phyloP scores from a whole-genome alignment of 1,140 invertebrate species.

The Campoletis sonorensis region DNA sequence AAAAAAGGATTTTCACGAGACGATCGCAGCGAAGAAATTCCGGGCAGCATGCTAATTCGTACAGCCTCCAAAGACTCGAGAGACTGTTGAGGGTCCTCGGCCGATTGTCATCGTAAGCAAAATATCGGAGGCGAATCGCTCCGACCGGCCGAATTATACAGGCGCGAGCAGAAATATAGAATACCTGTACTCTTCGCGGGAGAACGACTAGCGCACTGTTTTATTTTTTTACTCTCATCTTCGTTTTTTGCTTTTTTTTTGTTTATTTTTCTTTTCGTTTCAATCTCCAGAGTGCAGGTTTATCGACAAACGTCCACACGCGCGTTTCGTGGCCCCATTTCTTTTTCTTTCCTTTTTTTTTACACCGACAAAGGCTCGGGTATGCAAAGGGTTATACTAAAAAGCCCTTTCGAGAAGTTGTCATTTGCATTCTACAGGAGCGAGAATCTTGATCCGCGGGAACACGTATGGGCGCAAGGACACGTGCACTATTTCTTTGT shows the following conservation, averaged over 20 bases:
- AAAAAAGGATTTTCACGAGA: constrained; percentile 44
- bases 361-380: constrained; percentile 39
- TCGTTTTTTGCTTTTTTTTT: no score
- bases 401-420: constrained; percentile 54
- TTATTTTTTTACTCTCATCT: no score
- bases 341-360: constrained; percentile 28
- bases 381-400: constrained; percentile 37
- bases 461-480: constrained; percentile 39
- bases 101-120: constrained; percentile 21
- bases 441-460: constrained; percentile 32
- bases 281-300: neutral
- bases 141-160: constrained; percentile 16
- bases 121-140: constrained; percentile 2
- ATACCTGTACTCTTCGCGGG: constrained; percentile 8
- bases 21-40: constrained; percentile 59
- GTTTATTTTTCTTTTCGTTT: no score
- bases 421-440: constrained; percentile 65
- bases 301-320: constrained; percentile 13
- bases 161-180: neutral
- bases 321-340: neutral
- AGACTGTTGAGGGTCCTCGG: neutral
- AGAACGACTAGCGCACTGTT: neutral
- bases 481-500: constrained; percentile 57
- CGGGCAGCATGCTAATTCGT: constrained; percentile 70
- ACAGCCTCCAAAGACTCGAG: constrained; percentile 51